Evolutionary conservation across 2,797 vertebrate genomes (phyloP), one percentile per base, ranked within the genome.

Genomic region (Synanceia verrucosa): DNA sequence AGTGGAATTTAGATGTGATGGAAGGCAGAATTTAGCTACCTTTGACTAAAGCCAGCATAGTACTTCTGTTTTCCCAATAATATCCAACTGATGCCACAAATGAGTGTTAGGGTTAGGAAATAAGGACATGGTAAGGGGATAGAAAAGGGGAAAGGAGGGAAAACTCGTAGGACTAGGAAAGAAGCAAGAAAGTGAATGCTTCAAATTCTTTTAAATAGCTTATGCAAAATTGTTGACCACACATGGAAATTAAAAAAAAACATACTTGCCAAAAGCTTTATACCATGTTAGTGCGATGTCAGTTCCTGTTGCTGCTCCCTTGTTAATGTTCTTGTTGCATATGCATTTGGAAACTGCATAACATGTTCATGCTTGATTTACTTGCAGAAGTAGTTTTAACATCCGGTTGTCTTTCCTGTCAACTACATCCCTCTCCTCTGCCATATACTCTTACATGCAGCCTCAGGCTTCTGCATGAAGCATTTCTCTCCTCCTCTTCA

Each of bases 401-500:
- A n/a, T 19, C 13, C 23, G 9, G 2, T 55, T 62, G 48, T 65
- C 37, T 47, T 44, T 59, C 70, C 36, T 73, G 19, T 28, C 29
- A 31, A 51, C 39, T n/a, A 18, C 52, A 19, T 65, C 47, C 43
- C 36, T 66, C 26, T 12, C 39, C 41, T 68, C 26, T 46, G 39
- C 28, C 65, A 31, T 59, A 18, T 64, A 53, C 48, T 70, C 37
- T 51, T 46, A 59, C 50, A 12, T 33, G 31, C 5, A 0, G 46
- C 57, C 66, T 81, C 72, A 34, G 19, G 41, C 73, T 51, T 76
- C 50, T 37, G 28, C 65, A 66, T 86, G 46, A 43, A 70, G 56
- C 57, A 65, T 68, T 67, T 81, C 34, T 58, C 44, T 56, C 29
- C 44, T 82, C 66, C 62, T 73, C 70, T 80, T 84, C 58, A 74